These are phyloP conservation scores for Patiria miniata DNA, from an alignment of 35 echinoderm and acorn worm species.

Conservation along the genomic window DNA sequence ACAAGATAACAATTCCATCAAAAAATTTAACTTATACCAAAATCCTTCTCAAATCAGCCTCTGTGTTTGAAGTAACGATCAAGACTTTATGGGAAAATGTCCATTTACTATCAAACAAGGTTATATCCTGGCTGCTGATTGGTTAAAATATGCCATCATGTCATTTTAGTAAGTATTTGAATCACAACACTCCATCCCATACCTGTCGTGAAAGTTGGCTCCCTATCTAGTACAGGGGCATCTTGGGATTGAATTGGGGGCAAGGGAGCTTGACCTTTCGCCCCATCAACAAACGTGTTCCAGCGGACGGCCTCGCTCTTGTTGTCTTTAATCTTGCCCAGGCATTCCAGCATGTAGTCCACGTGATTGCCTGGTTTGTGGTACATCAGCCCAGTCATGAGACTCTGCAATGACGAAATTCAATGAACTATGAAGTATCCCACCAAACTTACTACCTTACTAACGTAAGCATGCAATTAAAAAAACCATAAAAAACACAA, in stretches of 20 bases:
- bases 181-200: not conserved
- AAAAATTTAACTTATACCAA: no score
- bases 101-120: no score
- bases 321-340: conserved; percentile 48
- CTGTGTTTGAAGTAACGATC: no score
- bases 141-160: not conserved
- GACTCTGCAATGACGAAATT: conserved; percentile 49
- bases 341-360: conserved; percentile 72
- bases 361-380: conserved; percentile 89
- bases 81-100: no score
- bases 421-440: not conserved
- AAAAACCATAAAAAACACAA: not conserved
- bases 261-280: conserved; percentile 67
- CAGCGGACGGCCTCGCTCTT: conserved; percentile 47
- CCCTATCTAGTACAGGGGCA: conserved; percentile 23
- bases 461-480: not conserved
- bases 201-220: conserved; percentile 65
- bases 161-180: no score
- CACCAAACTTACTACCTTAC: not conserved
- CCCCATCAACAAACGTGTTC: conserved; percentile 82
- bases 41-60: no score
- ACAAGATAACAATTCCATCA: no score
- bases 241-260: conserved; percentile 67
- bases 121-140: not conserved
- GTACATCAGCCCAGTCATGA: conserved; percentile 99